Conservation (phyloP, 2,888 invertebrate genomes). For the Choreutis nemorana region DNA sequence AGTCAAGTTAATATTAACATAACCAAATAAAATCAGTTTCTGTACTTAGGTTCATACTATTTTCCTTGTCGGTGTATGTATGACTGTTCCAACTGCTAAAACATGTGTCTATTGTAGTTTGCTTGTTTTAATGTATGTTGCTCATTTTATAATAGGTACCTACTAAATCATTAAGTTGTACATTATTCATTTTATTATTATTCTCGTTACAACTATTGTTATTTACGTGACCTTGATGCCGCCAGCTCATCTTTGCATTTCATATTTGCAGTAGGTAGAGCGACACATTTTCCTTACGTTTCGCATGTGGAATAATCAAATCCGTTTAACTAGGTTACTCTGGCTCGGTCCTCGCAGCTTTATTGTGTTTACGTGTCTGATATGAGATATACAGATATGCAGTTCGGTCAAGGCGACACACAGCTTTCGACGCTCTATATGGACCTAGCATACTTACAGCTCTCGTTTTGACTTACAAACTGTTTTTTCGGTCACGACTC, state of each 20-base stretch:
- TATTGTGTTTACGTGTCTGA: conserved; percentile 63
- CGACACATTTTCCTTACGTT: conserved; percentile 19
- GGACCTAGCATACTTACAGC: conserved; percentile 39
- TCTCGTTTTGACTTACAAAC: conserved; percentile 33
- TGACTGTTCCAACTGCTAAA: too few species aligned
- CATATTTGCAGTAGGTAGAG: conserved; percentile 7
- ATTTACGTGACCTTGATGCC: conserved; percentile 3
- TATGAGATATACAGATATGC: conserved; percentile 52
- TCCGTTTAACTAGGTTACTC: conserved; percentile 48
- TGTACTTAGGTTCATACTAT: too few species aligned
- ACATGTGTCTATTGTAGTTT: too few species aligned
- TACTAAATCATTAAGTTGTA: conserved; percentile 1
- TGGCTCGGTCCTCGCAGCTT: conserved; percentile 49
- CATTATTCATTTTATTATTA: too few species aligned
- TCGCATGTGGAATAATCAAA: conserved; percentile 46
- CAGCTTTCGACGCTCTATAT: conserved; percentile 59
- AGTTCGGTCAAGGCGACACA: conserved; percentile 52
- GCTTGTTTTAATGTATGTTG: too few species aligned
- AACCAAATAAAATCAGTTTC: too few species aligned
- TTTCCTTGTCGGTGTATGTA: too few species aligned
- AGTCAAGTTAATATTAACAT: too few species aligned
- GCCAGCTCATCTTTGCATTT: conserved; percentile 1
- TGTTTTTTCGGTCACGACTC: conserved; percentile 33
- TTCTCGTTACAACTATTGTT: too few species aligned
- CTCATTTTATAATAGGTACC: too few species aligned